A percentile compares a stretch with the other conserved stretches of the same genome.
Conservation (phyloP, 53 echinoderm and acorn worm genomes). For the Paelopatides confundens region DNA sequence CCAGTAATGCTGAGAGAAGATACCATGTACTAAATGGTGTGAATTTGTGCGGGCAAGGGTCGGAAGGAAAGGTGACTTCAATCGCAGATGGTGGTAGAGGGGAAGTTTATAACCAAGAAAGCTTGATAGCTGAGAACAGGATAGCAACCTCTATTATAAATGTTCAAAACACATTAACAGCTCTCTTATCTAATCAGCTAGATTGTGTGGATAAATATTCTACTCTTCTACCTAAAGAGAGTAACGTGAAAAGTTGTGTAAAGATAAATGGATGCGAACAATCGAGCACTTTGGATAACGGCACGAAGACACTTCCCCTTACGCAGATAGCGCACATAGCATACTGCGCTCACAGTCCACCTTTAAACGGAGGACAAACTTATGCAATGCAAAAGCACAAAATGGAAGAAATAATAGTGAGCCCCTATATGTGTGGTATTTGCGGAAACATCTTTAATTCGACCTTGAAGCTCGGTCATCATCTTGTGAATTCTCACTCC, state of each 20-base stretch:
- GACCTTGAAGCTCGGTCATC: not conserved
- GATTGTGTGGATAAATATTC: not conserved
- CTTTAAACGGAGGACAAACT: not conserved
- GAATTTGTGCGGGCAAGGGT: not conserved
- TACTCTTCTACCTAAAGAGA: not conserved
- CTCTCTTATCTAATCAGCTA: not conserved
- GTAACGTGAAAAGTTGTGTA: not conserved
- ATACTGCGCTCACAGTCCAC: not conserved
- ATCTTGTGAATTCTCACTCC: not conserved
- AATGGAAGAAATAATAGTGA: not conserved
- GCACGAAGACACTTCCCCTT: not conserved
- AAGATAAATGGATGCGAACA: not conserved
- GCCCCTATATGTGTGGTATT: conserved; percentile 40
- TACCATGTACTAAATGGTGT: not conserved
- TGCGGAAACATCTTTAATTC: not conserved
- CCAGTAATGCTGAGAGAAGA: no score
- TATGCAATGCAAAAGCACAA: conserved; percentile 13
- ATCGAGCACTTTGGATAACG: not conserved
- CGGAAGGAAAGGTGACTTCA: not conserved
- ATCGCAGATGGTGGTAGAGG: not conserved
- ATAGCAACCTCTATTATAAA: not conserved
- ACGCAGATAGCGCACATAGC: conserved; percentile 3
- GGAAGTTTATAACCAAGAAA: no score
- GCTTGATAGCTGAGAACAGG: no score
- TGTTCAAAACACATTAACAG: not conserved